Percentiles rank a stretch among this genome's conserved stretches.
Evolutionary conservation across 1,140 invertebrate genomes (phyloP).

Genomic region (Cyclargus thomasi): DNA sequence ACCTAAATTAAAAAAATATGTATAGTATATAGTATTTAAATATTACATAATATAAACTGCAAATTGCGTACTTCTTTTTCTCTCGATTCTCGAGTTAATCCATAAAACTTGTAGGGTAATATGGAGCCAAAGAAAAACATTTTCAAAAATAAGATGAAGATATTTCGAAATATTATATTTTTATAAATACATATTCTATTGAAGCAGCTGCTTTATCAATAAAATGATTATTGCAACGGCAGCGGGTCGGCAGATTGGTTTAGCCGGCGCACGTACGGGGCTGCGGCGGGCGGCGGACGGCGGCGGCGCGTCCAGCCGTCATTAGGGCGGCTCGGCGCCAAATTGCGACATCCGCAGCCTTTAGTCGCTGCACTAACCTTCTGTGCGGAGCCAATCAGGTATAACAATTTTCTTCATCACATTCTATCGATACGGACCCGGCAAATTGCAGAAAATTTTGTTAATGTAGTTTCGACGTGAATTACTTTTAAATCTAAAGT

Average conservation of each 20-base stretch:
- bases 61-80: too few species aligned
- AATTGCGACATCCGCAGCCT: constrained; percentile 63
- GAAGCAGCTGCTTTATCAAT: constrained; percentile 22
- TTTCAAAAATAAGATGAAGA: too few species aligned
- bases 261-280: constrained; percentile 46
- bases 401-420: constrained; percentile 14
- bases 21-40: too few species aligned
- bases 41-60: too few species aligned
- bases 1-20: too few species aligned
- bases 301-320: constrained; percentile 45
- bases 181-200: too few species aligned
- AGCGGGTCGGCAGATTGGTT: constrained; percentile 24
- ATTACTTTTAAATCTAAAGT: not conserved
- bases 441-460: constrained; percentile 1
- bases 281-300: not conserved
- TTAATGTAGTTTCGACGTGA: not conserved
- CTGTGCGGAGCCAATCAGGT: constrained; percentile 21
- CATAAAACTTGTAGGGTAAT: too few species aligned
- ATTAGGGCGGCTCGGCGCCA: constrained; percentile 57
- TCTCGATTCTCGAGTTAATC: too few species aligned
- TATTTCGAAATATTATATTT: too few species aligned
- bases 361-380: constrained; percentile 31
- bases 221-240: constrained; percentile 30
- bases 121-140: too few species aligned
- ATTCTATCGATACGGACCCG: constrained; percentile 5